Conservation (phyloP, 2,888 invertebrate genomes). For the Pyrgus malvae region DNA sequence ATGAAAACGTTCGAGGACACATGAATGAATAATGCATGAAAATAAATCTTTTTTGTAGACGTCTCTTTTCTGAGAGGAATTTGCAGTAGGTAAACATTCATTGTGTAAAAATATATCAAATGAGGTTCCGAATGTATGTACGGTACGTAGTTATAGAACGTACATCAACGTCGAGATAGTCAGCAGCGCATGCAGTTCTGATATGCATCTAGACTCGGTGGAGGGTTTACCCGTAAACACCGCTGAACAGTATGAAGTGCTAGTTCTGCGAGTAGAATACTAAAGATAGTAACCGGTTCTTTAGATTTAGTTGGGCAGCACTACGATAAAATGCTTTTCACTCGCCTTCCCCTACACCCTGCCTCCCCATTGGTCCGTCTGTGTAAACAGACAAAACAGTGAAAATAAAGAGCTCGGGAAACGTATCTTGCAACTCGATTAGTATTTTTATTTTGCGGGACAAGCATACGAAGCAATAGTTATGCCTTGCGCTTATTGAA, state of each 20-base stretch:
- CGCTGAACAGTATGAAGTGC: constrained; percentile 10
- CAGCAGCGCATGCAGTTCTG: constrained; percentile 3
- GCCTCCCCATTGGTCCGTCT: not conserved
- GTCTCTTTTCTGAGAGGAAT: constrained; percentile 60
- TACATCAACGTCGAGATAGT: constrained; percentile 18
- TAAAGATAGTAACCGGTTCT: constrained; percentile 18
- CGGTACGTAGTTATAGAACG: not conserved
- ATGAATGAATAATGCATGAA: constrained; percentile 77
- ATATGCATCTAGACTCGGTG: constrained; percentile 17
- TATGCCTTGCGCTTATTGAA: no score
- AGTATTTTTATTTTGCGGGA: constrained; percentile 6
- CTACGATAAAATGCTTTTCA: constrained; percentile 17
- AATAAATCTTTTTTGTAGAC: constrained; percentile 70
- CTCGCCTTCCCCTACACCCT: constrained; percentile 12
- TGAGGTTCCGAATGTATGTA: constrained; percentile 9
- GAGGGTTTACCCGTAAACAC: constrained; percentile 19
- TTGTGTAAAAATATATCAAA: constrained; percentile 38
- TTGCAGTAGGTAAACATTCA: constrained; percentile 61
- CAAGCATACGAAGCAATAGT: not conserved
- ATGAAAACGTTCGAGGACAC: constrained; percentile 72
- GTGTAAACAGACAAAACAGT: constrained; percentile 14
- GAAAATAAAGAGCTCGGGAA: constrained; percentile 10
- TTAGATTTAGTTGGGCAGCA: constrained; percentile 17
- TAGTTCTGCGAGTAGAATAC: constrained; percentile 19
- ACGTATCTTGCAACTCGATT: constrained; percentile 9